These are phyloP conservation scores for Neotoma lepida DNA, from an alignment of 2,113 vertebrate genomes.

Conservation along the genomic window DNA sequence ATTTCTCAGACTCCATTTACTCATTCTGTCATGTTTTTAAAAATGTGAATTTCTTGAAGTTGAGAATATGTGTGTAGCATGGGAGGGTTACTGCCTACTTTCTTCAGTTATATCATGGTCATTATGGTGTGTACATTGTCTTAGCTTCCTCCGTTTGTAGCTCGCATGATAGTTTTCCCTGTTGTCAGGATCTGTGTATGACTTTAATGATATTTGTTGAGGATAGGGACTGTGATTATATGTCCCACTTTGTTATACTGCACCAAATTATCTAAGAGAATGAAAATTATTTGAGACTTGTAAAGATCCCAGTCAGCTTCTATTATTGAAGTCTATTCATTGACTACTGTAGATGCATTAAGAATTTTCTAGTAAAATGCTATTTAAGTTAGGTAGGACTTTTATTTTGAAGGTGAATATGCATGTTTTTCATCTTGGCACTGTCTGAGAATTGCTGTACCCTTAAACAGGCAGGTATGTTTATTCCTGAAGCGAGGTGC, in stretches of 20 bases:
- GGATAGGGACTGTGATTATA: not conserved
- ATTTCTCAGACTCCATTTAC: not conserved
- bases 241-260: not conserved
- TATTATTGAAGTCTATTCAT: constrained; percentile 41
- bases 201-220: constrained; percentile 27
- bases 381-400: constrained; percentile 33
- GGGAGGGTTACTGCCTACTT: not conserved
- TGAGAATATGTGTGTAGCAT: not conserved
- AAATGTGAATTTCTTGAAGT: not conserved
- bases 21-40: not conserved
- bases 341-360: constrained; percentile 36
- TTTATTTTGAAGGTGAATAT: constrained; percentile 49
- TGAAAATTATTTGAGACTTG: constrained; percentile 33
- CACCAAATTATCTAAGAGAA: constrained; percentile 21
- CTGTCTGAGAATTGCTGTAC: constrained; percentile 59
- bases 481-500: constrained; percentile 98
- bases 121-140: not conserved
- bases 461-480: constrained; percentile 93
- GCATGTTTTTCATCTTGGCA: not conserved
- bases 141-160: constrained; percentile 5
- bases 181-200: not conserved
- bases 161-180: not conserved
- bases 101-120: not conserved
- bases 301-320: constrained; percentile 31
- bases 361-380: constrained; percentile 60